Conservation (phyloP, 1,140 invertebrate genomes). For the Brachionus paranguensis region DNA sequence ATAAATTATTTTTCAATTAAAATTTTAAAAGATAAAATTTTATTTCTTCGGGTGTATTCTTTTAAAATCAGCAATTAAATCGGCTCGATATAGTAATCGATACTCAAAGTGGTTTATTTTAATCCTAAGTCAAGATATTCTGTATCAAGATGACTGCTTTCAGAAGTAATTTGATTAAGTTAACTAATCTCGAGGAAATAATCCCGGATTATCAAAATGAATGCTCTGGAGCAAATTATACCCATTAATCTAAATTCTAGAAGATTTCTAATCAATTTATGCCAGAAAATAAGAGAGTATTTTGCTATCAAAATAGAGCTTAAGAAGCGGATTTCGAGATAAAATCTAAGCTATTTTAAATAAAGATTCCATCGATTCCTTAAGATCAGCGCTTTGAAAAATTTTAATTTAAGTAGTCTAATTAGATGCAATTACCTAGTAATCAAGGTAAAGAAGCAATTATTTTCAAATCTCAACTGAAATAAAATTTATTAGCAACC, state of each 20-base stretch:
- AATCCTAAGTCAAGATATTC: background rate
- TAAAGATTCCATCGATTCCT: background rate
- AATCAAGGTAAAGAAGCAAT: background rate
- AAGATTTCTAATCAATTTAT: background rate
- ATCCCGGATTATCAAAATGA: background rate
- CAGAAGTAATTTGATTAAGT: background rate
- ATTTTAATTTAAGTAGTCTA: background rate
- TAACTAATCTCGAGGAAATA: background rate
- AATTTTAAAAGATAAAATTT: no score
- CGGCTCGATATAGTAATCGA: background rate
- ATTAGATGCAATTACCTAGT: background rate
- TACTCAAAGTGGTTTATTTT: background rate
- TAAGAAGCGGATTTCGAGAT: background rate
- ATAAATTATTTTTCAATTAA: no score
- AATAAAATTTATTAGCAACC: background rate
- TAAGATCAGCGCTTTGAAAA: background rate
- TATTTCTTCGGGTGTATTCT: no score
- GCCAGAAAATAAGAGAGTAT: background rate
- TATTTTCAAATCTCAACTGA: background rate
- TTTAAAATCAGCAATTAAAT: background rate
- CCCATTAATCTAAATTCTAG: background rate
- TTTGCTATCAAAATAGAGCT: background rate
- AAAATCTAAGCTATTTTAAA: background rate
- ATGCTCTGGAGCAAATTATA: background rate
- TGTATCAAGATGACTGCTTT: background rate